Conservation (phyloP, 2,797 vertebrate genomes). For the Etheostoma perlongum region DNA sequence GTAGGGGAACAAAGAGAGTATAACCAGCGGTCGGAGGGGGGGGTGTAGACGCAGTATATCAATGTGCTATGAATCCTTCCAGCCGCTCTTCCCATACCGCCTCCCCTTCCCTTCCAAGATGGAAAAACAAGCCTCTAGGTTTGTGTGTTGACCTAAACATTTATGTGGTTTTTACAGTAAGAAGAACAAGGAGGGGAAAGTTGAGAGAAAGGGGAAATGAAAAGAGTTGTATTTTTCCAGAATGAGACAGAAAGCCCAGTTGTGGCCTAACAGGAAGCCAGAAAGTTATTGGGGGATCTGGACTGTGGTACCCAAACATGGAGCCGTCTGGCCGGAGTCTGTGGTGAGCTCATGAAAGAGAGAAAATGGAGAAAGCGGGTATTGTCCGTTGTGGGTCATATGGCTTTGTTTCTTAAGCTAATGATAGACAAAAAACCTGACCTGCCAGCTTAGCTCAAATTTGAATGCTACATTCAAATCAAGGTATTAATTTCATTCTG, state of each 20-base stretch:
- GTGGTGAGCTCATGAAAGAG: constrained; percentile 77
- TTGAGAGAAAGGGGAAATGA: constrained; percentile 22
- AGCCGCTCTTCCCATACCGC: constrained; percentile 23
- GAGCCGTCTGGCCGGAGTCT: constrained; percentile 84
- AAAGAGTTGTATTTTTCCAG: constrained; percentile 60
- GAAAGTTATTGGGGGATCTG: constrained; percentile 71
- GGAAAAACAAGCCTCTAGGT: constrained; percentile 62
- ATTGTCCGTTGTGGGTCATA: constrained; percentile 62
- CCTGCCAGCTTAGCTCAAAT: constrained; percentile 4
- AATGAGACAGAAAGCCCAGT: constrained; percentile 60
- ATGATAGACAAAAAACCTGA: constrained; percentile 40
- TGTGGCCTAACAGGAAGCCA: constrained; percentile 81
- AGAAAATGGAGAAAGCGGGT: constrained; percentile 41
- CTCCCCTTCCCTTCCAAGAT: constrained; percentile 29
- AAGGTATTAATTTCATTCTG: constrained; percentile 39
- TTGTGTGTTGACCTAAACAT: constrained; percentile 70
- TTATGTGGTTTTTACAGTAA: constrained; percentile 72
- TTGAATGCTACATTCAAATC: constrained; percentile 37
- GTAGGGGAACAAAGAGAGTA: constrained; percentile 72
- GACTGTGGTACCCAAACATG: constrained; percentile 71
- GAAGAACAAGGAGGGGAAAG: constrained; percentile 47
- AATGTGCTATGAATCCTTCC: constrained; percentile 64
- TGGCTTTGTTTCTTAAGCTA: constrained; percentile 29
- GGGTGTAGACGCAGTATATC: constrained; percentile 67
- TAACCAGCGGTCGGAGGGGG: constrained; percentile 52